Evolutionary conservation across 2,797 vertebrate genomes (phyloP).

Genomic region (Chelmon rostratus): DNA sequence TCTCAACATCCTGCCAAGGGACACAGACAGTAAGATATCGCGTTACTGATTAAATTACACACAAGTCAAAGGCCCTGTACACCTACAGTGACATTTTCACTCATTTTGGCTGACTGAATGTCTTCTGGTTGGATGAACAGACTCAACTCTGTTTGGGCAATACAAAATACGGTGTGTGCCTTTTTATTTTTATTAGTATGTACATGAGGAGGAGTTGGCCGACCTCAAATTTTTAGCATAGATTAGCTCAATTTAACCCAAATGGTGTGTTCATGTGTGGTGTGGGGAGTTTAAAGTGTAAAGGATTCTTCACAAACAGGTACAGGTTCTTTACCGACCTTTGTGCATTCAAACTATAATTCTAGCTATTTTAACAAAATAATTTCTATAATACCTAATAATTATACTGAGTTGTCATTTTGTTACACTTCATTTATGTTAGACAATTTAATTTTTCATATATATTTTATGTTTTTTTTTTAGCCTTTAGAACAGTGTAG

Average conservation of each 20-base stretch:
- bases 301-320: no score
- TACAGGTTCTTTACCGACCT: neutral
- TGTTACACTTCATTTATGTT: no score
- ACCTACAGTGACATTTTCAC: neutral
- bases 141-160: neutral
- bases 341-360: neutral
- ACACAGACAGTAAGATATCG: neutral
- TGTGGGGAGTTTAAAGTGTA: neutral
- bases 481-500: no score
- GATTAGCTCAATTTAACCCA: neutral
- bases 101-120: neutral
- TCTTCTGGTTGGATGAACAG: neutral
- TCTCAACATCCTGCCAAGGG: slow-evolving; percentile 88
- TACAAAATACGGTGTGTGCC: fast-evolving
- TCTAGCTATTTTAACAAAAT: no score
- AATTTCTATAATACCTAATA: no score
- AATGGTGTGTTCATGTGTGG: neutral
- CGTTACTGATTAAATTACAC: neutral
- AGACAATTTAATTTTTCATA: no score
- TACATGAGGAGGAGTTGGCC: neutral
- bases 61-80: neutral
- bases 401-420: no score
- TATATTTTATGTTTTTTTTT: no score
- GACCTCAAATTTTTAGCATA: neutral
- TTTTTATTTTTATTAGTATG: neutral